These are phyloP conservation scores for Lycia hirtaria DNA, from an alignment of 2,888 invertebrate species.

Conservation along the genomic window DNA sequence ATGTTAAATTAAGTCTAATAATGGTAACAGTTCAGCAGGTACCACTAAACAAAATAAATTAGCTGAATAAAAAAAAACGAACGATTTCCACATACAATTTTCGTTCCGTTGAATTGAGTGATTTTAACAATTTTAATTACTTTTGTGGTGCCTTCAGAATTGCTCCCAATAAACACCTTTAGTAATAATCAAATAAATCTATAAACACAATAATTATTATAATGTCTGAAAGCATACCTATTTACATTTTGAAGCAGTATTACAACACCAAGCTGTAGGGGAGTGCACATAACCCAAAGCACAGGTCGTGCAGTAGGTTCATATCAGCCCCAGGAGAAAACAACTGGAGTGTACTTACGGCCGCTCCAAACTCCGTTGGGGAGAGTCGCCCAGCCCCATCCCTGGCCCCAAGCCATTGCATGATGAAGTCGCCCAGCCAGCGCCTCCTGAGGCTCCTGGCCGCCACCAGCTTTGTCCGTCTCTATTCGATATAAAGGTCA, in stretches of 20 bases:
- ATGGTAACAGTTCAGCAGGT: too few relatives aligned
- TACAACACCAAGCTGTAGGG: constrained; percentile 14
- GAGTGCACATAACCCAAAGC: constrained; percentile 16
- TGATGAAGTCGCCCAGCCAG: constrained; percentile 72
- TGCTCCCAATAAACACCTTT: too few relatives aligned
- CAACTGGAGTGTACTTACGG: constrained; percentile 59
- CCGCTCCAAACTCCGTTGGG: constrained; percentile 86
- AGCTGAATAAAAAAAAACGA: too few relatives aligned
- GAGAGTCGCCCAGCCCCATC: constrained; percentile 88
- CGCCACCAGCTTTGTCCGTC: constrained; percentile 50
- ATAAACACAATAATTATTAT: too few relatives aligned
- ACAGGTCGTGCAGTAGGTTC: constrained; percentile 24
- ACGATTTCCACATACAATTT: too few relatives aligned
- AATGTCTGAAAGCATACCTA: constrained; percentile 9
- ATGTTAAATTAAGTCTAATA: too few relatives aligned
- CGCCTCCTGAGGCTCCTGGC: constrained; percentile 61
- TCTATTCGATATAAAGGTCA: constrained; percentile 34
- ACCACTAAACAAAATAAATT: too few relatives aligned
- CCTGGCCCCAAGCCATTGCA: constrained; percentile 87
- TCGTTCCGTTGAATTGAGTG: too few relatives aligned
- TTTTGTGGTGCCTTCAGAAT: too few relatives aligned
- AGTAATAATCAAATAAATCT: too few relatives aligned
- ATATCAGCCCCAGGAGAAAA: constrained; percentile 13
- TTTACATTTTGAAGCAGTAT: constrained; percentile 3
- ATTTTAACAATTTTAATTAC: too few relatives aligned